A percentile compares a stretch with the other conserved stretches of the same genome.
These are phyloP conservation scores for Eira barbara DNA, from an alignment of 2,113 vertebrate species.

Conservation along the genomic window DNA sequence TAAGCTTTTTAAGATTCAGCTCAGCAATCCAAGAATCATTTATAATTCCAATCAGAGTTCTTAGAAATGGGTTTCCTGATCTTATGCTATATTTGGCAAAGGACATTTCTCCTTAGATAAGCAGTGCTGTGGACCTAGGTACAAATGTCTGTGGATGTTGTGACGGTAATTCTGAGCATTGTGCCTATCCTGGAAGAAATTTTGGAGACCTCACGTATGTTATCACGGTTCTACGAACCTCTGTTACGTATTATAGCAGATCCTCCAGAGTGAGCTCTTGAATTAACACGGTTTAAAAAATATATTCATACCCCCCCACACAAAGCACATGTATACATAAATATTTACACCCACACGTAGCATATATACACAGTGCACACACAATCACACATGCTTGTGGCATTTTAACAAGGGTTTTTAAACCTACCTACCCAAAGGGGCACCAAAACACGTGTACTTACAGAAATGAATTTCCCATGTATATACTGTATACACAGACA, in stretches of 20 bases:
- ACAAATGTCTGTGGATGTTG: not conserved
- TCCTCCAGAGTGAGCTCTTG: slow-evolving; percentile 14
- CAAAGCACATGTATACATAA: slow-evolving; percentile 38
- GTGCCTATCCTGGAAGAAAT: slow-evolving; percentile 11
- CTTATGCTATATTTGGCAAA: not conserved
- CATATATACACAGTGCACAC: slow-evolving; percentile 21
- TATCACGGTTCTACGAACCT: not conserved
- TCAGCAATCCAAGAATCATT: not conserved
- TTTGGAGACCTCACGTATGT: not conserved
- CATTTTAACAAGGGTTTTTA: slow-evolving; percentile 44
- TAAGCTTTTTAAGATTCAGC: slow-evolving; percentile 10
- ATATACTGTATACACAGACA: slow-evolving; percentile 28
- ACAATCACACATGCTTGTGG: slow-evolving; percentile 59
- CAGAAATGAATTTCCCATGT: slow-evolving; percentile 31
- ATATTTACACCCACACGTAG: slow-evolving; percentile 50
- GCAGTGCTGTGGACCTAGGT: not conserved
- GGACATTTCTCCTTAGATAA: not conserved
- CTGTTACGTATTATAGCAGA: not conserved
- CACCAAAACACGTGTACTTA: slow-evolving; percentile 52
- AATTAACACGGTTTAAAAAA: slow-evolving; percentile 42
- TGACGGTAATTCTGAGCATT: not conserved
- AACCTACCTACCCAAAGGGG: slow-evolving; percentile 29
- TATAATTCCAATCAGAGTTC: not conserved
- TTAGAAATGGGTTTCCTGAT: not conserved
- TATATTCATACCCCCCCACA: slow-evolving; percentile 23